A percentile compares a stretch with the other conserved stretches of the same genome.
Conservation (phyloP, 2,797 vertebrate genomes). For the Ispidina picta region DNA sequence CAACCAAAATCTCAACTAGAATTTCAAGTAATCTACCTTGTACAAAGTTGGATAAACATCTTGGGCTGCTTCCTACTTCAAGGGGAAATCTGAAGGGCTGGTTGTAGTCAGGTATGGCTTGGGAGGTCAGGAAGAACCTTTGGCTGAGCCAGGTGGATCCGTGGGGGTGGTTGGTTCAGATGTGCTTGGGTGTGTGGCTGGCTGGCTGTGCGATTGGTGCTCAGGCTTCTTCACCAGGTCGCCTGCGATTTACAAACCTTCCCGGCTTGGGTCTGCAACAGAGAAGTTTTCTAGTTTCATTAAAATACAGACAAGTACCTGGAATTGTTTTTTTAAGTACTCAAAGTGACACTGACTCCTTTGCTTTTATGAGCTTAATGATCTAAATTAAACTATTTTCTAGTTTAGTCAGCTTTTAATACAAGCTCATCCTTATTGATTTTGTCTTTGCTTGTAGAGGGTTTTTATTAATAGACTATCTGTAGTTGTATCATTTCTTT, state of each 20-base stretch:
- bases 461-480: not conserved
- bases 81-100: not conserved
- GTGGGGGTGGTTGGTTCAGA: not conserved
- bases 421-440: not conserved
- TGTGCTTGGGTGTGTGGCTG: slow-evolving; percentile 42
- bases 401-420: not conserved
- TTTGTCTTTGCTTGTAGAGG: not conserved
- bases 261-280: not conserved
- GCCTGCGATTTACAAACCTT: not conserved
- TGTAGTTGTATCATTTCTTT: not conserved
- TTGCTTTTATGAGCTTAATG: not conserved
- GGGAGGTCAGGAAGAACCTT: slow-evolving; percentile 58
- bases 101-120: not conserved
- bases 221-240: not conserved
- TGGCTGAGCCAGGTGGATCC: slow-evolving; percentile 24
- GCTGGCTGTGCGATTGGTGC: not conserved
- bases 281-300: not conserved
- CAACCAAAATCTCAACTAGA: slow-evolving; percentile 3
- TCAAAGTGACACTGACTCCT: rapidly evolving
- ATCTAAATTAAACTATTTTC: not conserved
- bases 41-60: not conserved
- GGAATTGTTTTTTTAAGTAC: rapidly evolving
- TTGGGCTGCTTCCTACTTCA: not conserved
- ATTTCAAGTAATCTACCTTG: not conserved
- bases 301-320: not conserved